These are phyloP conservation scores for Calyptommatus sinebrachiatus DNA, from an alignment of 2,113 vertebrate species.

Conservation along the genomic window DNA sequence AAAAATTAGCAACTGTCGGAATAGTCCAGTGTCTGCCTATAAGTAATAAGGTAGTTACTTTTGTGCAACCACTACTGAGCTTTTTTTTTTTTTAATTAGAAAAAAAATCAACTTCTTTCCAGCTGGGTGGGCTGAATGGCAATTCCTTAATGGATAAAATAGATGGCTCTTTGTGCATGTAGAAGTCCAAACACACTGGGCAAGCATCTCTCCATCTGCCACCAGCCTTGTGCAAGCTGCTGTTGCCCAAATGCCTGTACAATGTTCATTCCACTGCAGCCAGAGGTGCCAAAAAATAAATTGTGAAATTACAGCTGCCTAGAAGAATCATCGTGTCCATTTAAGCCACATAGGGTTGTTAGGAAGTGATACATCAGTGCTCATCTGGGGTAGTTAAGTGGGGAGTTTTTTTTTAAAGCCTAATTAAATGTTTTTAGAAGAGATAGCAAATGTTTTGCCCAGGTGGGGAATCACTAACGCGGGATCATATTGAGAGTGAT, in stretches of 20 bases:
- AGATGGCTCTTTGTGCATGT: slow-evolving; percentile 73
- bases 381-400: slow-evolving; percentile 48
- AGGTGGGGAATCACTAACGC: slow-evolving; percentile 56
- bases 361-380: slow-evolving; percentile 56
- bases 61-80: slow-evolving; percentile 71
- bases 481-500: slow-evolving; percentile 54
- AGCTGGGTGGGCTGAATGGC: slow-evolving; percentile 80
- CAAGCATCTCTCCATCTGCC: slow-evolving; percentile 82
- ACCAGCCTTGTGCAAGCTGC: slow-evolving; percentile 77
- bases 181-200: slow-evolving; percentile 73
- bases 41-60: slow-evolving; percentile 73
- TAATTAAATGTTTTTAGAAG: slow-evolving; percentile 67
- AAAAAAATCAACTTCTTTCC: slow-evolving; percentile 65
- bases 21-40: slow-evolving; percentile 73
- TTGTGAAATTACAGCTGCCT: slow-evolving; percentile 69
- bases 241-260: slow-evolving; percentile 70
- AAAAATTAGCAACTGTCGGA: slow-evolving; percentile 74
- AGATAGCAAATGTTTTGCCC: slow-evolving; percentile 48
- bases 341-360: slow-evolving; percentile 64
- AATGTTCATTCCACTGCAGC: slow-evolving; percentile 67
- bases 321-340: slow-evolving; percentile 68
- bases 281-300: slow-evolving; percentile 71
- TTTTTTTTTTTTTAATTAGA: slow-evolving; percentile 38
- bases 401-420: slow-evolving; percentile 52
- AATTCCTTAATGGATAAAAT: slow-evolving; percentile 81